Conservation (phyloP, 2,113 vertebrate species). For the Alexandromys fortis region DNA sequence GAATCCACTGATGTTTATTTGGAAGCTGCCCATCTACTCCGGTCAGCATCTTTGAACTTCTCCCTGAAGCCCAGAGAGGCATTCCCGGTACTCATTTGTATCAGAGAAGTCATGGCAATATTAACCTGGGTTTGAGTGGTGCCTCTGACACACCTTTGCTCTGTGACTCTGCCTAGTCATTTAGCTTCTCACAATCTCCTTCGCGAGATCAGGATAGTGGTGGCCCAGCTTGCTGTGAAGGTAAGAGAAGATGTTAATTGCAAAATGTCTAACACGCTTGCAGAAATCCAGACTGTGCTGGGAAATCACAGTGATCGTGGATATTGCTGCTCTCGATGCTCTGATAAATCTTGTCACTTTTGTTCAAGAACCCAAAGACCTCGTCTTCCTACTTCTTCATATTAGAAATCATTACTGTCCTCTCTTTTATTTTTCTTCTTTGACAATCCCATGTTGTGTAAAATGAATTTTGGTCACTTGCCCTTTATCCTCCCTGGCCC, state of each 20-base stretch:
- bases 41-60: background rate
- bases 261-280: background rate
- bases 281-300: background rate
- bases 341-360: background rate
- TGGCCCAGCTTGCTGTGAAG: background rate
- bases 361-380: background rate
- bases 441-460: background rate
- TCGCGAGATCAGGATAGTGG: background rate
- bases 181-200: background rate
- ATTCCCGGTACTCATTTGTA: background rate
- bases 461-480: background rate
- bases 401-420: background rate
- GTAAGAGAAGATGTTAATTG: background rate
- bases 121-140: background rate
- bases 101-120: background rate
- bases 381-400: background rate
- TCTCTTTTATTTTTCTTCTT: background rate
- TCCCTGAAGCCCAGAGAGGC: background rate
- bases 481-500: background rate
- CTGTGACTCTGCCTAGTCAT: background rate
- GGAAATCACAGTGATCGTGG: background rate
- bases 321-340: background rate
- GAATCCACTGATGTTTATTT: no score
- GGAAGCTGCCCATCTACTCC: background rate
- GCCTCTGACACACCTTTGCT: background rate